A percentile compares a stretch with the other conserved stretches of the same genome.
These are phyloP conservation scores for Phorcus lineatus DNA, from an alignment of 2,888 invertebrate genomes.

Conservation along the genomic window DNA sequence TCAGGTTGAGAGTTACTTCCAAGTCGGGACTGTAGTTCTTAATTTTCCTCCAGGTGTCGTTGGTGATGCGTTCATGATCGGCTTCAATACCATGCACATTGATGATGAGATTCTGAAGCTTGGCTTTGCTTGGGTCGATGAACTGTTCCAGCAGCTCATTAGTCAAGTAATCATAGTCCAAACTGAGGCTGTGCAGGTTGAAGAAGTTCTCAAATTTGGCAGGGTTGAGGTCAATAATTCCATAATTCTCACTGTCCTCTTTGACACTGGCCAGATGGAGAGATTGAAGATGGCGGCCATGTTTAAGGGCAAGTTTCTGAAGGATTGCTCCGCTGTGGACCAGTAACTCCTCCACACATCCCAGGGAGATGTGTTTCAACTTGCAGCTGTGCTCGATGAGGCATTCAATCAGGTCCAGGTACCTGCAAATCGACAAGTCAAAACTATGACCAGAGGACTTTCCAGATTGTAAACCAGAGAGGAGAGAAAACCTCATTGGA, in stretches of 20 bases:
- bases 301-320: constrained; percentile 75
- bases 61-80: constrained; percentile 81
- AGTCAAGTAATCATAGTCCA: constrained; percentile 74
- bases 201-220: constrained; percentile 80
- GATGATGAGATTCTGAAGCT: constrained; percentile 79
- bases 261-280: constrained; percentile 85
- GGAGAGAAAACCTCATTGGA: too few species aligned
- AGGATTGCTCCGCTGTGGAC: constrained; percentile 76
- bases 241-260: constrained; percentile 83
- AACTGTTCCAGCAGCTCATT: constrained; percentile 62
- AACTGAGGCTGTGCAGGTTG: constrained; percentile 80
- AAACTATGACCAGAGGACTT: too few species aligned
- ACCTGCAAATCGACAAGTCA: constrained; percentile 16
- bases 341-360: constrained; percentile 79
- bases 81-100: constrained; percentile 83
- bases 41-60: constrained; percentile 82
- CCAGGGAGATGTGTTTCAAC: constrained; percentile 78
- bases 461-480: too few species aligned
- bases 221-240: constrained; percentile 79
- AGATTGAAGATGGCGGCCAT: constrained; percentile 79
- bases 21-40: constrained; percentile 78
- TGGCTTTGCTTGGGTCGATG: constrained; percentile 54
- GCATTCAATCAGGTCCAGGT: constrained; percentile 70
- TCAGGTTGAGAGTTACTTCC: constrained; percentile 80
- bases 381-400: constrained; percentile 77